Evolutionary conservation across 2,113 vertebrate species (phyloP).

Genomic region (Castor canadensis): DNA sequence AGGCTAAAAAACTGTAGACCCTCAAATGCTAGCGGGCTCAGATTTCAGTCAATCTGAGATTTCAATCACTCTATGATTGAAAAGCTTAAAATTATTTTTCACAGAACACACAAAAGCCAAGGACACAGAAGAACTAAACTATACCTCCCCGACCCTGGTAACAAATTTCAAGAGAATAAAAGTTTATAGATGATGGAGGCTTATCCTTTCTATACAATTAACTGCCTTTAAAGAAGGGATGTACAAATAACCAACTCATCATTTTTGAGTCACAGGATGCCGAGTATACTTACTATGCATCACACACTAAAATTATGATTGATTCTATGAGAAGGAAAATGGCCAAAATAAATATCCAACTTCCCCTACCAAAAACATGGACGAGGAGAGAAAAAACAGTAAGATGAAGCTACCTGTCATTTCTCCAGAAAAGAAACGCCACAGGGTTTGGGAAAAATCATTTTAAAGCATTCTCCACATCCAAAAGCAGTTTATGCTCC

Average conservation of each 20-base stretch:
- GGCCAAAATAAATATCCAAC: conserved; percentile 62
- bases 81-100: conserved; percentile 29
- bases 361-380: conserved; percentile 63
- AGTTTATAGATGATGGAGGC: neutral
- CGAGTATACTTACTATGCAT: conserved; percentile 41
- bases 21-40: neutral
- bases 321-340: conserved; percentile 36
- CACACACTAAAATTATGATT: conserved; percentile 58
- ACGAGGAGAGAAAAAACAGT: conserved; percentile 50
- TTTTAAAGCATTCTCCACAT: conserved; percentile 64
- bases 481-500: conserved; percentile 47
- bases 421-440: conserved; percentile 59
- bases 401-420: conserved; percentile 64
- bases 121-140: conserved; percentile 11
- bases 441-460: conserved; percentile 48
- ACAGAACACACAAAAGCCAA: conserved; percentile 30
- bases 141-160: neutral
- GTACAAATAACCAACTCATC: conserved; percentile 15
- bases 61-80: neutral
- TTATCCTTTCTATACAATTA: conserved; percentile 25
- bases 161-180: conserved; percentile 51
- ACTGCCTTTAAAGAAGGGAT: conserved; percentile 54
- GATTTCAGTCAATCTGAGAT: conserved; percentile 34
- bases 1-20: neutral
- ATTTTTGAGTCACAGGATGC: conserved; percentile 44